Evolutionary conservation across 2,113 vertebrate species (phyloP).

Genomic region (Pipa parva): DNA sequence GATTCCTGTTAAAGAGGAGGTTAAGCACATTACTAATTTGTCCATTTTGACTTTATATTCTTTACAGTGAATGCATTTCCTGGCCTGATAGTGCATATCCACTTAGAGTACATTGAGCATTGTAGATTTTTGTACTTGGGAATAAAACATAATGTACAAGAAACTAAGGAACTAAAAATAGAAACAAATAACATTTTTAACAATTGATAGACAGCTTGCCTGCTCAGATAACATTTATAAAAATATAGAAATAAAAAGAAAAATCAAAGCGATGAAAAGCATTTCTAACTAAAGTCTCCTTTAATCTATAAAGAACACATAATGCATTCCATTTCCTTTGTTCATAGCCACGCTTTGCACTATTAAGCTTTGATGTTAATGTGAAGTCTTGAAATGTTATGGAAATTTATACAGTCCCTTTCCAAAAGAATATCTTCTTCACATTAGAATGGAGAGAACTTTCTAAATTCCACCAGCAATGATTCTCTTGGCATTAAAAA

Average conservation of each 20-base stretch:
- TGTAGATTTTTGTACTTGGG: conserved; percentile 41
- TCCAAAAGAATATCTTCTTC: conserved; percentile 53
- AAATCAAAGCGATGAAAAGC: conserved; percentile 47
- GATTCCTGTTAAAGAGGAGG: too few relatives aligned
- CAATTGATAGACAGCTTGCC: conserved; percentile 43
- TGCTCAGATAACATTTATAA: conserved; percentile 48
- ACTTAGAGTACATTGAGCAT: background rate
- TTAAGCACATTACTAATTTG: too few relatives aligned
- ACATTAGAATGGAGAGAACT: conserved; percentile 51
- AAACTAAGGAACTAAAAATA: background rate
- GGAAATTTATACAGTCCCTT: conserved; percentile 54
- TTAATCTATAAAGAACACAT: conserved; percentile 38
- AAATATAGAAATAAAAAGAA: conserved; percentile 1
- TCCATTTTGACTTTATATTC: too few relatives aligned
- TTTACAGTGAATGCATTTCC: too few relatives aligned
- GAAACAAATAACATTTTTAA: conserved; percentile 1
- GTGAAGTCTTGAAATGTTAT: conserved; percentile 52
- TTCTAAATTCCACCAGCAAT: conserved; percentile 44
- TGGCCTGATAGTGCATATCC: too few relatives aligned
- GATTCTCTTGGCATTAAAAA: conserved; percentile 35
- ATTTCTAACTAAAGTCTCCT: conserved; percentile 43
- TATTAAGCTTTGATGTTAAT: conserved; percentile 49
- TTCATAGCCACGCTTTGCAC: conserved; percentile 39
- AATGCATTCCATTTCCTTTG: conserved; percentile 40
- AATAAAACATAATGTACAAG: conserved; percentile 38